These are phyloP conservation scores for Piliocolobus tephrosceles DNA, from an alignment of 2,113 vertebrate genomes.

Conservation along the genomic window DNA sequence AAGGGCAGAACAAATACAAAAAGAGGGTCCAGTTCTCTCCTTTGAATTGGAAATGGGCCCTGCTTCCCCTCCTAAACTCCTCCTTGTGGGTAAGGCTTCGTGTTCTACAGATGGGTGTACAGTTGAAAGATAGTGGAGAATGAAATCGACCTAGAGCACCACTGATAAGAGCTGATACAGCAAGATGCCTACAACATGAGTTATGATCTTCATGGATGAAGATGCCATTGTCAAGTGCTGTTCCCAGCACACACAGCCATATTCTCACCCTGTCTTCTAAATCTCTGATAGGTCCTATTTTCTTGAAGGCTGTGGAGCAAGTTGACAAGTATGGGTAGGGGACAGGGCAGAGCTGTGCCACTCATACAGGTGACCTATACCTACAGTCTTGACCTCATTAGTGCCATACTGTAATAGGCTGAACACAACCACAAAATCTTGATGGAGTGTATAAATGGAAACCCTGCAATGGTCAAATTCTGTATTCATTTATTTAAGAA, in stretches of 20 bases:
- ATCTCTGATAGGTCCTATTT: background rate
- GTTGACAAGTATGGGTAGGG: background rate
- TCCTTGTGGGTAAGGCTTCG: background rate
- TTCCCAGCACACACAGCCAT: background rate
- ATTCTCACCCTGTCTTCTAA: background rate
- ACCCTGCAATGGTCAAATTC: background rate
- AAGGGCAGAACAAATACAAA: background rate
- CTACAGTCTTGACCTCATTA: background rate
- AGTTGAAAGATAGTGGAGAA: background rate
- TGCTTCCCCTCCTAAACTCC: background rate
- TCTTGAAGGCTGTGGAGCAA: background rate
- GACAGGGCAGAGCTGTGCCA: background rate
- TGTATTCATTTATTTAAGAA: background rate
- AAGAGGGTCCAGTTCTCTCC: background rate
- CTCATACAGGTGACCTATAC: background rate
- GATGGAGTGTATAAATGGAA: background rate
- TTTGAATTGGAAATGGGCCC: background rate
- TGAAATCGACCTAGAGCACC: background rate
- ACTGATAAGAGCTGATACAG: background rate
- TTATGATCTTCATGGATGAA: background rate
- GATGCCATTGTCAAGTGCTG: background rate
- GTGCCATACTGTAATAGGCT: background rate
- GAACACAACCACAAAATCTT: background rate
- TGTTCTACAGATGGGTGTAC: background rate
- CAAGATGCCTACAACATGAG: background rate